Percentiles rank a stretch among this genome's conserved stretches.
Conservation (phyloP, 2,888 invertebrate genomes). For the Ophioninae sp. region DNA sequence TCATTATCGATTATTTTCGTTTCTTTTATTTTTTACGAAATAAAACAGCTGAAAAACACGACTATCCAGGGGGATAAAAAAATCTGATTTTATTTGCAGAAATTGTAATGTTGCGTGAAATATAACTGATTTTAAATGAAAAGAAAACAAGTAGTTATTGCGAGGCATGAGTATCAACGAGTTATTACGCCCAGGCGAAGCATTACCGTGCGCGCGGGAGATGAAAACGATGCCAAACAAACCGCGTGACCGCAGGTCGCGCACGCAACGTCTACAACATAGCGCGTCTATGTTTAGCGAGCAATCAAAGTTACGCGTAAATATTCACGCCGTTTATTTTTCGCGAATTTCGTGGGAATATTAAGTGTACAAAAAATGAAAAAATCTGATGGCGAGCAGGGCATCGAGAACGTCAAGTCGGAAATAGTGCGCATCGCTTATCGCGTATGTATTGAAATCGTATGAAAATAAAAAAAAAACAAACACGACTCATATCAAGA, state of each 20-base stretch:
- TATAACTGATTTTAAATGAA: not conserved
- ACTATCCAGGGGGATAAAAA: not conserved
- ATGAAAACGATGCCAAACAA: not conserved
- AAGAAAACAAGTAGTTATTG: not conserved
- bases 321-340: not conserved
- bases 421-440: slow-evolving; percentile 74
- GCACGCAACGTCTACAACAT: not conserved
- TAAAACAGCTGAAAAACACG: not conserved
- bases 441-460: slow-evolving; percentile 71
- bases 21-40: not conserved
- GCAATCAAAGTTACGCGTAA: not conserved
- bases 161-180: not conserved
- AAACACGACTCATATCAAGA: not conserved
- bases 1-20: no score
- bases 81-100: not conserved
- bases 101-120: not conserved
- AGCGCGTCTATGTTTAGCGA: not conserved
- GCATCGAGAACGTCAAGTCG: slow-evolving; percentile 55
- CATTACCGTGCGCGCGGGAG: not conserved
- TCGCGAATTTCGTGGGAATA: not conserved
- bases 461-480: slow-evolving; percentile 5
- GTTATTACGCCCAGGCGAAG: not conserved
- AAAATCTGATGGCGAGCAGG: slow-evolving; percentile 30
- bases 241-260: not conserved
- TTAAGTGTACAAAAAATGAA: slow-evolving; percentile 31